Base-by-base conservation (phyloP, 2,113 vertebrate species). In the Irena cyanogastra region DNA sequence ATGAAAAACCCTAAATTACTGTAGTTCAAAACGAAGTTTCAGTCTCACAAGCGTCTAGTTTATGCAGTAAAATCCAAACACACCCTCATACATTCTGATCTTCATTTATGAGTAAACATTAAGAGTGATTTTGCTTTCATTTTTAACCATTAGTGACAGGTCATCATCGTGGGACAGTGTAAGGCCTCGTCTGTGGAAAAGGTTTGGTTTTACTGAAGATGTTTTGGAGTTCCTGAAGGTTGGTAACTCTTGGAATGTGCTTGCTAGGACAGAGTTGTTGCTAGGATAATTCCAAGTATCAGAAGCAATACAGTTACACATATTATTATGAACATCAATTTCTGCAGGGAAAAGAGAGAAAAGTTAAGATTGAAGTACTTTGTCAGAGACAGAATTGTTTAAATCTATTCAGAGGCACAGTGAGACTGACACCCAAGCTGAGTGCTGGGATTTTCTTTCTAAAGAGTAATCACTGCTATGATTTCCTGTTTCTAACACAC, bases 281-380 rank as follows among this genome's bases (percentile, higher is more conserved):
- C 98, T 85, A 99, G 94, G 96, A 98, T 96, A 98, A 99, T 98
- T 95, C 98, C 98, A 94, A 99, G 95, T 97, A 98, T 97, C 95
- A 99, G 94, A 96, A 99, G 89, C 91, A 97, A 94, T 94, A 98
- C 78, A 83, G 72, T 93, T 85, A 98, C 98, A 97, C 98, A 98
- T 82, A 98, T 95, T 97, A 98, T 97, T 83, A 99, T 96, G 97
- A 98, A 98, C 81, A 98, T 93, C 95, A 95, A 81, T 98, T 98
- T 99, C 99, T 99, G 98, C 49, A 97, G 97, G 91, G 97, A 66
- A 72, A 66, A 77, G 27, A 94, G 84, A 96, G 71, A 89, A 82
- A 95, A 97, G 93, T 60, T 64, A 69, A 57, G 22, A 65, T 10
- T 97, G 92, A 88, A 94, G 50, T 44, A 59, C 21, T 50, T 5